Base-by-base conservation (phyloP, 2,113 vertebrate genomes). In the Brachirus orientalis region DNA sequence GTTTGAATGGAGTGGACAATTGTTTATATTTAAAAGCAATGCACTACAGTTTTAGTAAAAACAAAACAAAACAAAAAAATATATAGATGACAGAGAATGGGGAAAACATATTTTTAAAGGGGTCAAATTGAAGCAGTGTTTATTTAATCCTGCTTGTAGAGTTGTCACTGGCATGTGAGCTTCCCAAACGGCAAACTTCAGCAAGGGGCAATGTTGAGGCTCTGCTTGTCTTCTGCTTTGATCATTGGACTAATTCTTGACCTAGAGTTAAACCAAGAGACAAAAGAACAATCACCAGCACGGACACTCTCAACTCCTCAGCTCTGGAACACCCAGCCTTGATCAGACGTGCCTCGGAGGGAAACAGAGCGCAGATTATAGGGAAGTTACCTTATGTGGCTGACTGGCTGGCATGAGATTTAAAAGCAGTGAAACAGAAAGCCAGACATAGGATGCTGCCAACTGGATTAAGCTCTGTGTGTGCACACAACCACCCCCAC, bases 381-480 rank as follows among this genome's bases (percentile, higher is more conserved):
- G 77, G 75, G 69, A 84, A 72, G 72, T 82, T 80, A 69, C 86
- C 75, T 85, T 78, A 76, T 84, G 83, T 72, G 77, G 79, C 72
- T 75, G 75, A 75, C 71, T 74, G 43, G 75, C 82, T 85, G 84
- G 83, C 76, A n/a, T 82, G 79, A 87, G 75, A 82, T 87, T 86
- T 84, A 86, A 88, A 77, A 75, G 83, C 80, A 87, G 82, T 82
- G 66, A 80, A 84, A 90, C 75, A 87, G 75, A 78, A 82, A 86
- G 77, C 69, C 76, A 85, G 80, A 81, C 79, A 52, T 60, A 72
- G 79, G 63, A 59, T 28, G 51, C 58, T 84, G 86, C 79, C 85
- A 85, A 82, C 85, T 78, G 72, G 81, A 88, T 86, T 86, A 84
- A 63, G 55, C 68, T 68, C 63, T 54, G 58, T 51, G 38, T 72